Evolutionary conservation across 2,113 vertebrate genomes (phyloP).

Genomic region (Apeltes quadracus): DNA sequence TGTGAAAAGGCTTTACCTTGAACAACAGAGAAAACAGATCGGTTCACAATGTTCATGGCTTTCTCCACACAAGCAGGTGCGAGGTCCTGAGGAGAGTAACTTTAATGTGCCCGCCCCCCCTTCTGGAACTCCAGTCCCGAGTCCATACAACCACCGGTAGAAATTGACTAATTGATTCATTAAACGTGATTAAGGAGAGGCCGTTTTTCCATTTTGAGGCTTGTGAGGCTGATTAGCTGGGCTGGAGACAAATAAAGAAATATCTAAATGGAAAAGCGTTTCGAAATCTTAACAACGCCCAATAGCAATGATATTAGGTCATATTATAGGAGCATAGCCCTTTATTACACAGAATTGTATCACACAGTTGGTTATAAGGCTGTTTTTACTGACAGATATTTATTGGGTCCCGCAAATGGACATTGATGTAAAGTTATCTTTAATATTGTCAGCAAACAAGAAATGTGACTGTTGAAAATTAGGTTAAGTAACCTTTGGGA

Average conservation of each 20-base stretch:
- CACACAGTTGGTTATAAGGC: not conserved
- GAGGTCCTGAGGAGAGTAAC: not conserved
- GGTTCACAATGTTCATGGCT: constrained; percentile 1
- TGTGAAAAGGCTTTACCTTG: constrained; percentile 22
- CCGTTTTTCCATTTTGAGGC: constrained; percentile 39
- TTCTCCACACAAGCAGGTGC: not conserved
- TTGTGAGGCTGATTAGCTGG: constrained; percentile 47
- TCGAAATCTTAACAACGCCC: constrained; percentile 18
- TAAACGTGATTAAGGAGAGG: constrained; percentile 37
- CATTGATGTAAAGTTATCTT: not conserved
- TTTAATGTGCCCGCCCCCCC: not conserved
- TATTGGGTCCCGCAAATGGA: not conserved
- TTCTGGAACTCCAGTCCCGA: not conserved
- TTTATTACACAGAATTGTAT: not conserved
- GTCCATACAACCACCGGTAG: constrained; percentile 19
- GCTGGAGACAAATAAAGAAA: constrained; percentile 47
- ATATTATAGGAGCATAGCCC: not conserved
- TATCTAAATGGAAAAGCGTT: constrained; percentile 26
- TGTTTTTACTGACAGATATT: not conserved
- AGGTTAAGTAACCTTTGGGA: not conserved
- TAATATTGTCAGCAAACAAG: not conserved
- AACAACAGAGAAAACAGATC: not conserved
- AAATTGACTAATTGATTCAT: constrained; percentile 46
- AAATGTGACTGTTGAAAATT: not conserved
- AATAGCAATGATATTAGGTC: not conserved